Conservation (phyloP, 2,888 invertebrate species). For the Meliscaeva auricollis region DNA sequence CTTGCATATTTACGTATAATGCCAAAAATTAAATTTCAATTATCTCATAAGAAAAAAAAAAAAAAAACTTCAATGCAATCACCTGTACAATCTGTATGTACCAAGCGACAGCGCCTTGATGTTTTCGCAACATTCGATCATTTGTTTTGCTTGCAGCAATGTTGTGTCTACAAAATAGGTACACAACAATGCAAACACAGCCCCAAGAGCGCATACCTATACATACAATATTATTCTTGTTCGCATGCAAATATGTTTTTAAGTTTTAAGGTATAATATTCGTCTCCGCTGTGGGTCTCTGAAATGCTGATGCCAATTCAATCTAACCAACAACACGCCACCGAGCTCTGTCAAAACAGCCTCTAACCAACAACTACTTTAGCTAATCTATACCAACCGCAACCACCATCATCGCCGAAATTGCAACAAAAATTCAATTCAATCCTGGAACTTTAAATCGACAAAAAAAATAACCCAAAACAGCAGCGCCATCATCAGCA, state of each 20-base stretch:
- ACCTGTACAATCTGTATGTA: conserved; percentile 59
- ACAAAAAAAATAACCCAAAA: not conserved
- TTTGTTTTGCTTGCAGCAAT: conserved; percentile 48
- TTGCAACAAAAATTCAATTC: conserved; percentile 27
- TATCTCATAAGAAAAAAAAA: conserved; percentile 38
- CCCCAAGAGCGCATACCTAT: conserved; percentile 38
- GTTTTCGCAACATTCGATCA: conserved; percentile 74
- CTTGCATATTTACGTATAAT: not conserved
- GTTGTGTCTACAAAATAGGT: conserved; percentile 23
- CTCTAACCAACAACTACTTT: conserved; percentile 43
- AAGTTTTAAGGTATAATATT: conserved; percentile 11
- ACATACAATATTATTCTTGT: conserved; percentile 39
- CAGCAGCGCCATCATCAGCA: not conserved
- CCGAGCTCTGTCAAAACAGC: conserved; percentile 53
- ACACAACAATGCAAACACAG: conserved; percentile 44
- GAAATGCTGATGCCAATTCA: conserved; percentile 34
- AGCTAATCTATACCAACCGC: not conserved
- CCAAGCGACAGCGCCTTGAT: conserved; percentile 53
- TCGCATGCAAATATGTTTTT: conserved; percentile 64
- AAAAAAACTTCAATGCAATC: conserved; percentile 48
- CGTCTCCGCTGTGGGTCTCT: conserved; percentile 63
- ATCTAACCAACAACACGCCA: conserved; percentile 44
- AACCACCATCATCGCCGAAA: conserved; percentile 33
- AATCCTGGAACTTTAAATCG: conserved; percentile 8
- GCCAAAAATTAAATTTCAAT: conserved; percentile 69